A percentile compares a stretch with the other conserved stretches of the same genome.
Evolutionary conservation across 2,888 invertebrate genomes (phyloP).

Genomic region (Ichneumoninae sp.): DNA sequence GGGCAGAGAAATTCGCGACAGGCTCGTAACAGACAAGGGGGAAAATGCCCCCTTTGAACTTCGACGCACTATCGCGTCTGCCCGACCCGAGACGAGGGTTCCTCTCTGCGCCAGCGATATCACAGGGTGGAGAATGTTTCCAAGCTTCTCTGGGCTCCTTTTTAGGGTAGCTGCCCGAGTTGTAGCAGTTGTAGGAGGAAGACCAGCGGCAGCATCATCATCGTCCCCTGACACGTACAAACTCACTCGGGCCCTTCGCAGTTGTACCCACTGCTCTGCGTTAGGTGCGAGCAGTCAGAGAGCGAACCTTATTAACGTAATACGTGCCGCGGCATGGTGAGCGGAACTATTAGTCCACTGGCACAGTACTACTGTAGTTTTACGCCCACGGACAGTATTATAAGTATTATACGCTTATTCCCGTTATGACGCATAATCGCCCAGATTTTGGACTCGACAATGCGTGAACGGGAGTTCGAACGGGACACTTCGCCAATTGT

Average conservation of each 20-base stretch:
- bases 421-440: slow-evolving; percentile 7
- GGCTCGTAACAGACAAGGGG: not conserved
- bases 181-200: not conserved
- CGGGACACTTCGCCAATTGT: not conserved
- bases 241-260: slow-evolving; percentile 25
- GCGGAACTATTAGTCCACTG: slow-evolving; percentile 52
- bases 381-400: not conserved
- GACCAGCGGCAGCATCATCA: slow-evolving; percentile 5
- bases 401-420: not conserved
- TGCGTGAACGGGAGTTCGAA: not conserved
- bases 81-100: slow-evolving; percentile 19
- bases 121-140: not conserved
- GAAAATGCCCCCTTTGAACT: slow-evolving; percentile 19
- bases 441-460: slow-evolving; percentile 4
- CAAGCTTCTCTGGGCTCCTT: not conserved
- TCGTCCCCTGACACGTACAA: slow-evolving; percentile 59
- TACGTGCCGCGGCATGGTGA: slow-evolving; percentile 68
- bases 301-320: slow-evolving; percentile 68
- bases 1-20: slow-evolving; percentile 45
- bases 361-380: not conserved
- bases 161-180: not conserved
- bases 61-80: slow-evolving; percentile 20
- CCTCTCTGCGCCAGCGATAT: not conserved
- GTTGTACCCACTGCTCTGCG: not conserved
- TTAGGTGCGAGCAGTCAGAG: slow-evolving; percentile 24